Percentiles rank a stretch among this genome's conserved stretches.
phyloP scores from a whole-genome alignment of 2,113 vertebrate genomes.

The Perca fluviatilis region DNA sequence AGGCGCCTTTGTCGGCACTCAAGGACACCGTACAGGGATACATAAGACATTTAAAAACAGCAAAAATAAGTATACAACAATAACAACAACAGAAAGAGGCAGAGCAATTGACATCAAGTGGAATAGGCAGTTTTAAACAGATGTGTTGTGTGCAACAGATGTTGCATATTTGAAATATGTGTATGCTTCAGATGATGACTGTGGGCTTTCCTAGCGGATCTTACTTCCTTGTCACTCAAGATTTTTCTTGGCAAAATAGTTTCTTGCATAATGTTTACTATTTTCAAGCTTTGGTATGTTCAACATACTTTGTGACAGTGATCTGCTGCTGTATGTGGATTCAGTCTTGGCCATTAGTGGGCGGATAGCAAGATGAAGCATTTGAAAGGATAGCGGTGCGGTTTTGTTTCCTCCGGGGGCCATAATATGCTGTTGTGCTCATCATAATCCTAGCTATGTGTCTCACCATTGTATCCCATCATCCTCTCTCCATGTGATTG shows the following conservation, averaged over 20 bases:
- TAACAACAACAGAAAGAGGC: no score
- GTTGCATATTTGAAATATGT: neutral
- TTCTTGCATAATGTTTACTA: neutral
- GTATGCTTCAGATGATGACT: no score
- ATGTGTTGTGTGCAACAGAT: no score
- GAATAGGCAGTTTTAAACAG: no score
- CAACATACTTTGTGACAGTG: neutral
- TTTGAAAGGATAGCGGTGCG: neutral
- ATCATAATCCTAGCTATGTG: neutral
- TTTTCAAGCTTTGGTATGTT: neutral
- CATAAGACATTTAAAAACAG: no score
- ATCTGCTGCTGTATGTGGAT: neutral
- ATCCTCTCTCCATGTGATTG: neutral
- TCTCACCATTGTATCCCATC: neutral
- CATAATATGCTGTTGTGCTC: neutral
- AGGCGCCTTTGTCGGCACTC: no score
- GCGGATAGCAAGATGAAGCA: neutral
- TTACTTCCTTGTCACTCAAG: neutral
- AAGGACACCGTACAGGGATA: no score
- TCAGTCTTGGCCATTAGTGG: neutral
- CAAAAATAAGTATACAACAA: no score
- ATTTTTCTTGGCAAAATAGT: neutral
- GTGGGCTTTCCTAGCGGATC: neutral
- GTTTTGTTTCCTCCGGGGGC: neutral
- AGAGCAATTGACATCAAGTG: no score